phyloP scores from a whole-genome alignment of 2,797 vertebrate species.

The Anniella stebbinsi region DNA sequence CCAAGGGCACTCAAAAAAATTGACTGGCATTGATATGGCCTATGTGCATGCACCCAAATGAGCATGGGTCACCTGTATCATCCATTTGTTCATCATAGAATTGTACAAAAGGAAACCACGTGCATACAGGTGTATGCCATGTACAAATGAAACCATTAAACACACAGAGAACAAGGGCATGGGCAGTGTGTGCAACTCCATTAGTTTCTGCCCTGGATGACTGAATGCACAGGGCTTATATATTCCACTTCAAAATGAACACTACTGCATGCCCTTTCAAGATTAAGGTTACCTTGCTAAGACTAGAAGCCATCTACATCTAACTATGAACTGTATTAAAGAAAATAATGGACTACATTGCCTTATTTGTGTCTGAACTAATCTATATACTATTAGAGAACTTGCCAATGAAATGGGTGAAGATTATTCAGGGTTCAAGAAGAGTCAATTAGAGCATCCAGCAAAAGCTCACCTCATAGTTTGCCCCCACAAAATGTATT shows the following conservation, averaged over 20 bases:
- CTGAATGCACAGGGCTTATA: neutral
- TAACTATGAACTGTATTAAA: neutral
- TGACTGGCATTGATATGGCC: too few species aligned
- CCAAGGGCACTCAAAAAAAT: too few species aligned
- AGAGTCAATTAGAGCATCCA: neutral
- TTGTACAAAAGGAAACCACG: neutral
- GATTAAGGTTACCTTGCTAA: neutral
- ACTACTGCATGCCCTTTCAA: neutral
- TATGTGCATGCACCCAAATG: neutral
- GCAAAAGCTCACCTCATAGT: neutral
- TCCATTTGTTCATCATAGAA: neutral
- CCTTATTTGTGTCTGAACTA: neutral
- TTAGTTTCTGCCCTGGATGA: neutral
- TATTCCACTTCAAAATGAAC: neutral
- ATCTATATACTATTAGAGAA: neutral
- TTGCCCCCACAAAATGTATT: neutral
- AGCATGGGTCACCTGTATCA: neutral
- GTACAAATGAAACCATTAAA: neutral
- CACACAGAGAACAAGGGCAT: too few species aligned
- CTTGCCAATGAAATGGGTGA: neutral
- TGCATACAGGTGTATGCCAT: neutral
- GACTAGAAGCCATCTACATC: neutral
- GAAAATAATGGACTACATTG: neutral
- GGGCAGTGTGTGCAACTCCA: neutral
- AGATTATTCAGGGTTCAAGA: neutral